These are phyloP conservation scores for Adelges cooleyi DNA, from an alignment of 1,140 invertebrate genomes.

Conservation along the genomic window DNA sequence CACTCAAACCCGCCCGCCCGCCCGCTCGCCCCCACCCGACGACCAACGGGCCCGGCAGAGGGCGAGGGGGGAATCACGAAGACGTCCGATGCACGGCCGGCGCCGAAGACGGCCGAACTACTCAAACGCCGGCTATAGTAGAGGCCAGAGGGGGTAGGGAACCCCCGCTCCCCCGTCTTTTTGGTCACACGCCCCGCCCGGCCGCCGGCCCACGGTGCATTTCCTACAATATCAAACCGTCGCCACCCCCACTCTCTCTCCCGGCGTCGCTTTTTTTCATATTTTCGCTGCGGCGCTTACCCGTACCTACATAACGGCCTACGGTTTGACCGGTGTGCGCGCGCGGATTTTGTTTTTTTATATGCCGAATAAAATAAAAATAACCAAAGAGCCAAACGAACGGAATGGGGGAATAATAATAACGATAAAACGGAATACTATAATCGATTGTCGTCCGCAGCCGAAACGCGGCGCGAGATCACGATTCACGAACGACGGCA, in stretches of 20 bases:
- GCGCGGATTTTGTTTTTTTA: neutral
- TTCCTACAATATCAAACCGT: slow-evolving; percentile 5
- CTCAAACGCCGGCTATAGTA: neutral
- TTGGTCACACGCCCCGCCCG: slow-evolving; percentile 18
- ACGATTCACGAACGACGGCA: neutral
- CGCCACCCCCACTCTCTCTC: neutral
- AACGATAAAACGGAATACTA: neutral
- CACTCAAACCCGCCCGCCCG: neutral
- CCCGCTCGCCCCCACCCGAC: neutral
- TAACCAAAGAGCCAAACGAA: neutral
- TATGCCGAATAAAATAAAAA: neutral
- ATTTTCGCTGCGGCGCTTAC: neutral
- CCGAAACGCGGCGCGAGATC: neutral
- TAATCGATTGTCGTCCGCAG: slow-evolving; percentile 6
- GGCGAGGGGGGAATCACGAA: slow-evolving; percentile 3
- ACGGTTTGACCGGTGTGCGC: neutral
- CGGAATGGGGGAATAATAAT: neutral
- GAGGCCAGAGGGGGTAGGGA: neutral
- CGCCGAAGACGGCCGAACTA: slow-evolving; percentile 26
- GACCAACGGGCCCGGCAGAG: neutral
- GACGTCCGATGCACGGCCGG: slow-evolving; percentile 21
- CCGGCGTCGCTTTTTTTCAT: neutral
- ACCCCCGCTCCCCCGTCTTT: slow-evolving; percentile 9
- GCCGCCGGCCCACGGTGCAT: slow-evolving; percentile 18
- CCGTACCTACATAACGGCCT: neutral